Conservation (phyloP, 2,113 vertebrate species). For the Tretioscincus oriximinensis region DNA sequence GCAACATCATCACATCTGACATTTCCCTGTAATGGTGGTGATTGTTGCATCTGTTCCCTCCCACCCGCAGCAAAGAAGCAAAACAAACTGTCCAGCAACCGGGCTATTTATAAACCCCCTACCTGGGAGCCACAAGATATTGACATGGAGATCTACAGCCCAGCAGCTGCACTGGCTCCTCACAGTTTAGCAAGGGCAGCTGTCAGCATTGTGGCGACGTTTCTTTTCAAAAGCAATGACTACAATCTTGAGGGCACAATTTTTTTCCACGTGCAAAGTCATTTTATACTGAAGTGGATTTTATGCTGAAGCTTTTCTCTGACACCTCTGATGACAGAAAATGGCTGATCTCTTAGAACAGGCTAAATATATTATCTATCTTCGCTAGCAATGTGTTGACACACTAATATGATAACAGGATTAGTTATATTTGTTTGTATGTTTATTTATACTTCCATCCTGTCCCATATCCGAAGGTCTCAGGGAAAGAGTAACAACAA, state of each 20-base stretch:
- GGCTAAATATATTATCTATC: too few relatives aligned
- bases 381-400: too few relatives aligned
- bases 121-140: constrained; percentile 39
- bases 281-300: neutral
- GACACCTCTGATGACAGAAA: too few relatives aligned
- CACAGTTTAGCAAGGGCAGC: neutral
- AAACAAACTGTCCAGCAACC: constrained; percentile 38
- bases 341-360: too few relatives aligned
- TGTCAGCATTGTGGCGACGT: neutral
- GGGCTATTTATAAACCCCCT: constrained; percentile 60
- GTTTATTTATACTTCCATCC: too few relatives aligned
- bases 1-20: neutral
- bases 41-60: neutral
- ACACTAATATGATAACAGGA: too few relatives aligned
- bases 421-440: too few relatives aligned
- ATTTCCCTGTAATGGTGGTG: too few relatives aligned
- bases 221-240: neutral
- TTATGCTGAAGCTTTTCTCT: neutral
- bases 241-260: neutral
- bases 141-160: constrained; percentile 25
- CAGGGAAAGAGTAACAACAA: too few relatives aligned
- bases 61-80: constrained; percentile 13
- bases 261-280: neutral
- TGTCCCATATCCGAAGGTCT: too few relatives aligned
- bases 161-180: constrained; percentile 27